phyloP scores from a whole-genome alignment of 2,113 vertebrate genomes.

The Pelecanus crispus region DNA sequence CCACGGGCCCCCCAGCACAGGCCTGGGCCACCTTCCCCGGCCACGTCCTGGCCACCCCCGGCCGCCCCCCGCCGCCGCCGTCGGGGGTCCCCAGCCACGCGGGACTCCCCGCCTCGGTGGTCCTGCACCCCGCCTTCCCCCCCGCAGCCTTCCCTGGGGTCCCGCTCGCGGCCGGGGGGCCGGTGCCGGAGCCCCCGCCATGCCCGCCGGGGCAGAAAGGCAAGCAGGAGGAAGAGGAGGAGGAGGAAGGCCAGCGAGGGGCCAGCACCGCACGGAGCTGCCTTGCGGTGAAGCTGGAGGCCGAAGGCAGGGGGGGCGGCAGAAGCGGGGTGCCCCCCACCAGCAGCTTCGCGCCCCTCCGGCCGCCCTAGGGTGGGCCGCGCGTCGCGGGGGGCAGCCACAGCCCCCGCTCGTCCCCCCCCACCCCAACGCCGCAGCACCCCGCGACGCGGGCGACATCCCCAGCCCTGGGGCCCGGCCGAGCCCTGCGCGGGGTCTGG shows the following conservation, averaged over 20 bases:
- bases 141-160: not conserved
- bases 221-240: not conserved
- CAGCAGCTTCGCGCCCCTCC: not conserved
- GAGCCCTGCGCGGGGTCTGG: not conserved
- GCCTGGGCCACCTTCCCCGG: not conserved
- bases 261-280: not conserved
- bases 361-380: not conserved
- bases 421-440: not conserved
- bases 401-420: not conserved
- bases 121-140: not conserved
- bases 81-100: accelerated
- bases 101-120: not conserved
- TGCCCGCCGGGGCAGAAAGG: not conserved
- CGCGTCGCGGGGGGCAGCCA: not conserved
- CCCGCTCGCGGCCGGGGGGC: not conserved
- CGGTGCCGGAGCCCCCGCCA: not conserved
- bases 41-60: not conserved
- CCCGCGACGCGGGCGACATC: too few species aligned
- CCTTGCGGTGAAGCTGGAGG: not conserved
- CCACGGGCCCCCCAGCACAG: not conserved
- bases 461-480: not conserved
- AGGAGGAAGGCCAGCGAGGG: not conserved
- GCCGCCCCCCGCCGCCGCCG: not conserved
- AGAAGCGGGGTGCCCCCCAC: not conserved
- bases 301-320: not conserved